Evolutionary conservation across 2,888 invertebrate genomes (phyloP), one percentile per base, ranked within the genome.

Genomic region (Cyclophora albipunctata): DNA sequence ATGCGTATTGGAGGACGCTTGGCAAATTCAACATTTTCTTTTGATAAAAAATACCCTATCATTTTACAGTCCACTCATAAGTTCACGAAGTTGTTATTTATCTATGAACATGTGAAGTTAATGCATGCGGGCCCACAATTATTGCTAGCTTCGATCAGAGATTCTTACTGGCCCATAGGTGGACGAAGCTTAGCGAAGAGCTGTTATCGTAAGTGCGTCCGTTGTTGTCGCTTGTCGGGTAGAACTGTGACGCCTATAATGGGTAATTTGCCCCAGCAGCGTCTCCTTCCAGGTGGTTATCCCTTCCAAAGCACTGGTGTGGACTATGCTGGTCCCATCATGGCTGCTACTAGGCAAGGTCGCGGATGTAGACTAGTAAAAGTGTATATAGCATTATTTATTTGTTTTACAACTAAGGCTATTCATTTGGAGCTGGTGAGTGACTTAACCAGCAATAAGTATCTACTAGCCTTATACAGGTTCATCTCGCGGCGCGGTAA

Each of bases 291-390:
- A 40, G 34, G 49, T 42, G 50, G 54, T 4, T 55, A 47, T 40
- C 54, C 53, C 3, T 59, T 59, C 20, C 3, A 45, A 42, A 46
- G 57, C 34, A 53, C 50, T 34, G 46, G 48, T 20, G 49, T 53
- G 20, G 56, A 60, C 35, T 60, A 55, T 34, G 55, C 54, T 34
- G 60, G 58, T 34, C 56, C 58, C 40, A 48, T 57, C 3, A 40
- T 55, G 51, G 54, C 57, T 41, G 42, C 50, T 35, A 48, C 51
- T 45, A 42, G 54, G 41, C 52, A 51, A 6, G 53, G 52, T 44
- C 44, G 55, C 41, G 55, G 57, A n/a, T 37, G 49, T 44, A 41
- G 34, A 35, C 47, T 58, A 35, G 34, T 50, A 3, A 57, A 54
- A 20, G 45, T 59, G 7, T 59, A 60, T 45, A 40, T 55, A 44